Percentiles rank a stretch among this genome's conserved stretches.
phyloP scores from a whole-genome alignment of 2,888 invertebrate genomes.

The Stenodema calcarata region DNA sequence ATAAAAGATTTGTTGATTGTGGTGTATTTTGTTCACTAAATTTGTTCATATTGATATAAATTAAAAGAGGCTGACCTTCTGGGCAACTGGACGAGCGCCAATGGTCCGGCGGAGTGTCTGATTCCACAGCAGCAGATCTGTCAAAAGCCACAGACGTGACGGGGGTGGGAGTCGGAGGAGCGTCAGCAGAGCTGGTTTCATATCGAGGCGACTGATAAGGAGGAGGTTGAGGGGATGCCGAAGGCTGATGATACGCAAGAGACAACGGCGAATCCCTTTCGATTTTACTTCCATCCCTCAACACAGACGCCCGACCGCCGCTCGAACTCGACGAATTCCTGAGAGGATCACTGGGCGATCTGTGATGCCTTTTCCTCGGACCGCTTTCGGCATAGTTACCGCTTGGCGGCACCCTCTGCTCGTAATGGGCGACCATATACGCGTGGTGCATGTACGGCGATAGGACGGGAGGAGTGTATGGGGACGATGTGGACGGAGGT shows the following conservation, averaged over 20 bases:
- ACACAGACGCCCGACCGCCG: conserved; percentile 69
- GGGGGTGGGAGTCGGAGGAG: conserved; percentile 65
- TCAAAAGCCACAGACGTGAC: conserved; percentile 63
- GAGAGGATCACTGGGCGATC: conserved; percentile 65
- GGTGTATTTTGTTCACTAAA: no score
- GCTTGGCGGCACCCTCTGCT: conserved; percentile 59
- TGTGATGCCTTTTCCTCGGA: conserved; percentile 66
- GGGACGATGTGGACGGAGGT: conserved; percentile 61
- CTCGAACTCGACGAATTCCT: conserved; percentile 63
- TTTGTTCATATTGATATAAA: not conserved
- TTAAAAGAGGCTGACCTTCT: conserved; percentile 62
- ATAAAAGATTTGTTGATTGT: no score
- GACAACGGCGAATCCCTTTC: conserved; percentile 58
- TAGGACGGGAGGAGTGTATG: conserved; percentile 63
- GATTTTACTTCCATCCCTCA: conserved; percentile 67
- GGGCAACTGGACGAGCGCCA: conserved; percentile 62
- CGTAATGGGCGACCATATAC: conserved; percentile 61
- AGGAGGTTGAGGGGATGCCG: conserved; percentile 61
- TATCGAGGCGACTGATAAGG: conserved; percentile 64
- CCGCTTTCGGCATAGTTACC: conserved; percentile 60
- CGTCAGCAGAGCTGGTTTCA: conserved; percentile 63
- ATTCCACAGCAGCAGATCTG: conserved; percentile 61
- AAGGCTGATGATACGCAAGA: conserved; percentile 57
- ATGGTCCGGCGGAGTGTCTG: conserved; percentile 57
- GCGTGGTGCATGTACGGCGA: conserved; percentile 64